Base-by-base conservation (phyloP, 1,140 invertebrate species). In the Globodera rostochiensis region DNA sequence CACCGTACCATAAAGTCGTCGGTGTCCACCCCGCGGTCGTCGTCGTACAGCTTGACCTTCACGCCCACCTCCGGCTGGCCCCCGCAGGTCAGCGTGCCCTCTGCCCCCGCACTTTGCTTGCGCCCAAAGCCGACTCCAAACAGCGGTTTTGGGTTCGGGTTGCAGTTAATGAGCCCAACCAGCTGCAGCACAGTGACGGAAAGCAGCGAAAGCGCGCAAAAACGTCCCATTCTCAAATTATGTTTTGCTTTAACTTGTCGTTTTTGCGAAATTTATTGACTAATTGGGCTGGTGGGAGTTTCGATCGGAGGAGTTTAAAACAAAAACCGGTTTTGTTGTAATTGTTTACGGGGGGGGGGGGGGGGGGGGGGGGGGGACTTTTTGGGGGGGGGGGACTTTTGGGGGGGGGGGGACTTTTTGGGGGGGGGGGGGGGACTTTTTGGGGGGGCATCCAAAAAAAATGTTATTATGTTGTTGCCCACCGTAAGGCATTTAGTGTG, bases 31-130 rank as follows among this genome's bases (percentile, higher is more conserved):
- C 83, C 83, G 57, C 82, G 50, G 73, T 85, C 84, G 64, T 85
- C 82, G 57, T 85, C 84, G 70, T 83, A 85, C 21, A 85, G 71
- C 67, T 85, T 85, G 25, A 85, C 85, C 64, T 73, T 71, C 60
- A 85, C 81, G 53, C 70, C 82, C 19, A 70, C 60, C 21, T 76
- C 60, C n/a, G 84, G 85, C 69, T 86, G 82, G 15, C 84, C 84
- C 21, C 79, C 66, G 77, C 84, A 85, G 36, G 60, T 67, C 82
- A 86, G 73, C 13, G 69, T 57, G 13, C 80, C 77, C 50, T 74
- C 81, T 47, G 70, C 73, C 1, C 81, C 81, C 25, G 81, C 79
- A 73, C 81, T 82, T 74, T 82, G 81, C 66, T 46, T 64, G 5
- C 81, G 79, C 15, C 81, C 81, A 8, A 82, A 50, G n/a, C 80